A percentile compares a stretch with the other conserved stretches of the same genome.
These are phyloP conservation scores for Apamea crenata DNA, from an alignment of 2,888 invertebrate genomes.

Conservation along the genomic window DNA sequence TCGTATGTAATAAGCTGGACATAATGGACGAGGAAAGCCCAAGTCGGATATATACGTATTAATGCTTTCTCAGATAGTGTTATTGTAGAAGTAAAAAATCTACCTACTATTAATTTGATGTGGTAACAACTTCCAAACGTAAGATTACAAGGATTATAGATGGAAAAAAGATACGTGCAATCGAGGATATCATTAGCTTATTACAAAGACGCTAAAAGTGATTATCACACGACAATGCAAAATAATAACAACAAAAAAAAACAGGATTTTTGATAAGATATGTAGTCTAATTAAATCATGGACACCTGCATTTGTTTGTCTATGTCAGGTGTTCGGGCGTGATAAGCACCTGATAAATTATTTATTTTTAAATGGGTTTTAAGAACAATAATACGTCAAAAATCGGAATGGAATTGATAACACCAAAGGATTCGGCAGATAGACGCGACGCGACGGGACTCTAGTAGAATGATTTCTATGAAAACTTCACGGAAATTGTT, in stretches of 20 bases:
- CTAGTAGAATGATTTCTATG: no score
- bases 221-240: no score
- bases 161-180: constrained; percentile 3
- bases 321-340: constrained; percentile 10
- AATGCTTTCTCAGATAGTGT: constrained; percentile 10
- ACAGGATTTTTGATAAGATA: no score
- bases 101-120: constrained; percentile 1
- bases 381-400: not conserved
- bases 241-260: no score
- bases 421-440: no score
- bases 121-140: not conserved
- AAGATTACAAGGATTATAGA: constrained; percentile 7
- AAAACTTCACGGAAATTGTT: no score
- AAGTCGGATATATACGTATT: not conserved
- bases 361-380: not conserved
- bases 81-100: constrained; percentile 2
- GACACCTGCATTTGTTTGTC: constrained; percentile 27
- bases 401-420: no score
- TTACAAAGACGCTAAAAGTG: not conserved
- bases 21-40: constrained; percentile 13
- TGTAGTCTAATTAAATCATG: no score
- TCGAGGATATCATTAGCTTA: constrained; percentile 10
- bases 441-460: no score
- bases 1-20: constrained; percentile 5
- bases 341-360: not conserved